Evolutionary conservation across 2,888 invertebrate species (phyloP).

Genomic region (Scaptodrosophila latifasciaeformis): DNA sequence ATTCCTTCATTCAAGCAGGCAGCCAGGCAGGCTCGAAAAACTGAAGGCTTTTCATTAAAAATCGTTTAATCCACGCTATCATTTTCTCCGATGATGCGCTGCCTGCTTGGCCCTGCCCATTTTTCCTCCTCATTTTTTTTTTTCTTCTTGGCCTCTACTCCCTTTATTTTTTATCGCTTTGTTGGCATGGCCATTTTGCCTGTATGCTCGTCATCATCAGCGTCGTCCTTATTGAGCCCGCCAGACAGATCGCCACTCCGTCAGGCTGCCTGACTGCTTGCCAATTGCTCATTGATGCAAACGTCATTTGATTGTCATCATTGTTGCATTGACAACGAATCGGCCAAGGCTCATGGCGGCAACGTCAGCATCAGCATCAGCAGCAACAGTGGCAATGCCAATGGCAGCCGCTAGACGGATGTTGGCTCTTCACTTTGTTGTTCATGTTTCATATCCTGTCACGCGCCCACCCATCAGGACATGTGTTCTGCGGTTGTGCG

Average conservation of each 20-base stretch:
- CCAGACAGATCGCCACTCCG: too few relatives aligned
- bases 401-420: constrained; percentile 42
- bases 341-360: not conserved
- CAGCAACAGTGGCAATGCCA: constrained; percentile 9
- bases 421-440: constrained; percentile 67
- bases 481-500: constrained; percentile 56
- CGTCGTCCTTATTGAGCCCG: constrained; percentile 24
- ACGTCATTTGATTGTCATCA: constrained; percentile 73
- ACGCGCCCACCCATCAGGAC: constrained; percentile 25
- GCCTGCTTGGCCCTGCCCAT: not conserved
- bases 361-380: constrained; percentile 31
- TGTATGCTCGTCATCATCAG: constrained; percentile 6
- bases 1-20: constrained; percentile 44
- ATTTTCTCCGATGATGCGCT: constrained; percentile 50
- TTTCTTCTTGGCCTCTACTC: too few relatives aligned
- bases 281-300: constrained; percentile 71
- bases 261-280: constrained; percentile 34
- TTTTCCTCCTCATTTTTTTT: not conserved
- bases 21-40: too few relatives aligned
- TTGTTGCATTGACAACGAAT: constrained; percentile 65
- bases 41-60: constrained; percentile 70
- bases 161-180: too few relatives aligned
- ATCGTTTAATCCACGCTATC: constrained; percentile 71
- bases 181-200: not conserved
- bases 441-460: constrained; percentile 64